Conservation (phyloP, 2,797 vertebrate species). For the Chaetodon trifasciatus region DNA sequence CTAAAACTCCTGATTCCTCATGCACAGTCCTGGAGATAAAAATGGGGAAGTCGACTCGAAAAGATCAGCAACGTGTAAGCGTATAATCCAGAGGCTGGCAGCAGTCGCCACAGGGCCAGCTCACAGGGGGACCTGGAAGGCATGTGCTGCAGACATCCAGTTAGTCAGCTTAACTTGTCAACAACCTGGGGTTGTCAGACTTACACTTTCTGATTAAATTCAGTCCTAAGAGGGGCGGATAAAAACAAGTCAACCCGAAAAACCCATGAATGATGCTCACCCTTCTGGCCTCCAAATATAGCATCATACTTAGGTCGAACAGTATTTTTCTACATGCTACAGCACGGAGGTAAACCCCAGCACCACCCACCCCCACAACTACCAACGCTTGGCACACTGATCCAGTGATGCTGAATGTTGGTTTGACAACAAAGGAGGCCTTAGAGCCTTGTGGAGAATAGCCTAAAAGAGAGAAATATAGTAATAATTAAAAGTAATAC, state of each 20-base stretch:
- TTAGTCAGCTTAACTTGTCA: conserved; percentile 67
- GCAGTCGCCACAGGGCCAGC: conserved; percentile 39
- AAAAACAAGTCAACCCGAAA: conserved; percentile 28
- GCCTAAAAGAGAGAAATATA: not conserved
- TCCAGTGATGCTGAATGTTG: conserved; percentile 33
- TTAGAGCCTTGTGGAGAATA: conserved; percentile 1
- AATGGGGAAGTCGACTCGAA: conserved; percentile 40
- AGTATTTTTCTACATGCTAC: not conserved
- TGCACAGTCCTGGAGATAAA: conserved; percentile 39
- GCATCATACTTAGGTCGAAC: not conserved
- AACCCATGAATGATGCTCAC: conserved; percentile 22
- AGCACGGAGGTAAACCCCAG: conserved; percentile 7
- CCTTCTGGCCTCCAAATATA: conserved; percentile 28
- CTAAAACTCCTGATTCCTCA: conserved; percentile 38
- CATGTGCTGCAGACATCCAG: conserved; percentile 49
- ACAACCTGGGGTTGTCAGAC: conserved; percentile 46
- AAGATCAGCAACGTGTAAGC: conserved; percentile 53
- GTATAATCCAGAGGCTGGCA: conserved; percentile 67
- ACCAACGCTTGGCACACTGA: conserved; percentile 5
- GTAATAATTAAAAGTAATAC: no score
- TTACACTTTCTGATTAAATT: conserved; percentile 52
- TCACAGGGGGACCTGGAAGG: conserved; percentile 37
- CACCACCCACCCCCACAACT: not conserved
- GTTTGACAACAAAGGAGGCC: conserved; percentile 19
- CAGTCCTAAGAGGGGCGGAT: conserved; percentile 8